These are phyloP conservation scores for Marmota monax DNA, from an alignment of 2,113 vertebrate genomes.

Conservation along the genomic window DNA sequence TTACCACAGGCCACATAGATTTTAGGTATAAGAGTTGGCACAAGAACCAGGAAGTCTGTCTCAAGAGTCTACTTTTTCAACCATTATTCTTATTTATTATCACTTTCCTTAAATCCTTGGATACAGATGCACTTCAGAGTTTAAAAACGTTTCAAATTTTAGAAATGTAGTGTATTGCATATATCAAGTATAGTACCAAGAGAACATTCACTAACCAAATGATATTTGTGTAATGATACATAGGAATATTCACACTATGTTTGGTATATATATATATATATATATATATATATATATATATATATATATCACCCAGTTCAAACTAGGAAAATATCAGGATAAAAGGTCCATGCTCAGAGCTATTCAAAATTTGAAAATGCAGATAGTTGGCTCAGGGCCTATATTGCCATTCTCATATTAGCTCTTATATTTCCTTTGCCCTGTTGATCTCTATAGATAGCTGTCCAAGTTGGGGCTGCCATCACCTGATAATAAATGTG, in stretches of 20 bases:
- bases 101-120: background rate
- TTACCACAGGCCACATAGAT: background rate
- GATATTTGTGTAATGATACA: background rate
- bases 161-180: background rate
- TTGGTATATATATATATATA: background rate
- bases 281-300: background rate
- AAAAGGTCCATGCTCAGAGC: background rate
- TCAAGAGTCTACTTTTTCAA: background rate
- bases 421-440: background rate
- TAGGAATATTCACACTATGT: background rate
- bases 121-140: background rate
- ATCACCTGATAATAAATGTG: background rate
- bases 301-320: background rate
- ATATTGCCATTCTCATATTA: background rate
- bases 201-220: background rate
- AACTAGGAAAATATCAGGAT: background rate
- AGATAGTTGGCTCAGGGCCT: background rate
- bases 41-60: background rate
- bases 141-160: background rate
- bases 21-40: background rate
- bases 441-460: background rate
- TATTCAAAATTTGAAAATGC: background rate
- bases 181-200: background rate
- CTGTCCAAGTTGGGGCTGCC: background rate
- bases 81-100: background rate